Percentiles rank a stretch among this genome's conserved stretches.
Evolutionary conservation across 2,888 invertebrate species (phyloP).

Genomic region (Eupelmus urozonus): DNA sequence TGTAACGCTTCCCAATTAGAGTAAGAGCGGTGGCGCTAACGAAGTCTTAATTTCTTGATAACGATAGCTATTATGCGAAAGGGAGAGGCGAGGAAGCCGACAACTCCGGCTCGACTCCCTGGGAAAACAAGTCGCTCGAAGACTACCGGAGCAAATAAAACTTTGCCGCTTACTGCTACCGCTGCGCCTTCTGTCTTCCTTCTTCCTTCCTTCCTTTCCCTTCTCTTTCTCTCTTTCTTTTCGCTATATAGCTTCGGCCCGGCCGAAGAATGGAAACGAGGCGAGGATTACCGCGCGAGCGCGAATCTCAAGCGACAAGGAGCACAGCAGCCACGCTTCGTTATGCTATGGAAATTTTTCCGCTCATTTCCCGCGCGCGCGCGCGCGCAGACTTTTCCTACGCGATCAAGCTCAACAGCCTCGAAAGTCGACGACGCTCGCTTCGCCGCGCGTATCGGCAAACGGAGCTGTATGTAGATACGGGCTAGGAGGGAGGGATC

Average conservation of each 20-base stretch:
- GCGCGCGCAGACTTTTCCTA: no score
- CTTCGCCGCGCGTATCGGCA: background rate
- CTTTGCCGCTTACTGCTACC: slow-evolving; percentile 11
- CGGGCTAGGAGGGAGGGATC: background rate
- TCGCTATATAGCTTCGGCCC: background rate
- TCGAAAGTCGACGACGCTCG: slow-evolving; percentile 2
- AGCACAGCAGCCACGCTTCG: slow-evolving; percentile 42
- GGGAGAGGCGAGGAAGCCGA: background rate
- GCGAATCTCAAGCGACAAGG: slow-evolving; percentile 7
- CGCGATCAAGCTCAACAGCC: background rate
- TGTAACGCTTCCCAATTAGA: slow-evolving; percentile 52
- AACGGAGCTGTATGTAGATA: background rate
- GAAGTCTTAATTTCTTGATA: slow-evolving; percentile 56
- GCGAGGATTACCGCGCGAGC: slow-evolving; percentile 4
- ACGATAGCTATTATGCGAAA: slow-evolving; percentile 52
- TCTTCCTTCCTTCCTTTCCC: background rate
- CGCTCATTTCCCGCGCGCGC: slow-evolving; percentile 22
- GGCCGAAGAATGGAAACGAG: slow-evolving; percentile 1
- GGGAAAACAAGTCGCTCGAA: slow-evolving; percentile 40
- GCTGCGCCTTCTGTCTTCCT: background rate
- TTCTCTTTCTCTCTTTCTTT: slow-evolving; percentile 5
- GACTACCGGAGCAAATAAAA: slow-evolving; percentile 41
- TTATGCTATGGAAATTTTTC: slow-evolving; percentile 58
- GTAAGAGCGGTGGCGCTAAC: slow-evolving; percentile 46
- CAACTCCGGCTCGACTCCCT: background rate